Conservation (phyloP, 1,140 invertebrate genomes). For the Drosophila aff. region DNA sequence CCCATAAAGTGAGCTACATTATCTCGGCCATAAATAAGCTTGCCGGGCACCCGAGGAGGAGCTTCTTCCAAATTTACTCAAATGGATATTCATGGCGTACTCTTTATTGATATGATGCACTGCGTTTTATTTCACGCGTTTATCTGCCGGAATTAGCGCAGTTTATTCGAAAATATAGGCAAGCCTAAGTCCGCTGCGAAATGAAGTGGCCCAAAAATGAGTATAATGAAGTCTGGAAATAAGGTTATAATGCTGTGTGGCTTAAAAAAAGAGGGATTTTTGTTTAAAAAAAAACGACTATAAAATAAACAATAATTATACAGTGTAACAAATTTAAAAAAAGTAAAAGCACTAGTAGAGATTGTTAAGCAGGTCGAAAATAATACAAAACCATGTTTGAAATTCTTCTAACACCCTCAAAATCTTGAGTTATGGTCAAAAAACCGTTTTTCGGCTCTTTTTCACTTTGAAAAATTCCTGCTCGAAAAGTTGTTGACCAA, state of each 20-base stretch:
- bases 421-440: no score
- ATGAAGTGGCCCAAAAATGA: neutral
- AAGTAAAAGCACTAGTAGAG: no score
- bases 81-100: conserved; percentile 62
- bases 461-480: no score
- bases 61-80: conserved; percentile 53
- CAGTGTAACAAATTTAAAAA: no score
- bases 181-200: neutral
- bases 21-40: conserved; percentile 63
- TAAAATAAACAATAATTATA: no score
- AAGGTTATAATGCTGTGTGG: neutral
- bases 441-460: no score
- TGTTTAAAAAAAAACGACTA: neutral
- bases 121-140: conserved; percentile 46
- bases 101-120: conserved; percentile 62
- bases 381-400: no score
- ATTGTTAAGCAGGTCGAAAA: no score
- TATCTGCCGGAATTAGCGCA: conserved; percentile 38
- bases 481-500: no score
- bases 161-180: conserved; percentile 17
- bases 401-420: no score
- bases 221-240: neutral
- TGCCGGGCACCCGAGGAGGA: conserved; percentile 27
- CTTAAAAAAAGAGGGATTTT: neutral
- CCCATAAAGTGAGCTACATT: conserved; percentile 63